Evolutionary conservation across 2,797 vertebrate genomes (phyloP).

Genomic region (Atherinosoma microstoma): DNA sequence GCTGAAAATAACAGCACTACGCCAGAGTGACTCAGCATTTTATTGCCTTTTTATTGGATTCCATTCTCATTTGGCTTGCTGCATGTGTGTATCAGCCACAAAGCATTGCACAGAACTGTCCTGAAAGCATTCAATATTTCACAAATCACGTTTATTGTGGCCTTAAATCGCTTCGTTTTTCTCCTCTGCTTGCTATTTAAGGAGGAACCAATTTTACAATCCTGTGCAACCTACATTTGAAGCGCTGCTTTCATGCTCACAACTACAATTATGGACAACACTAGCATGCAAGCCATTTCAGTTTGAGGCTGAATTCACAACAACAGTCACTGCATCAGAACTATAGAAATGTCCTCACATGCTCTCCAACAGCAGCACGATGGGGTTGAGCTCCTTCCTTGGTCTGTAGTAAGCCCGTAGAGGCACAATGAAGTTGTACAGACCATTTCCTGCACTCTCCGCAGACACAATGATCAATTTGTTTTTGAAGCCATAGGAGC

Average conservation of each 20-base stretch:
- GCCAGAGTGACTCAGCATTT: slow-evolving; percentile 77
- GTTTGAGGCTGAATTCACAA: slow-evolving; percentile 16
- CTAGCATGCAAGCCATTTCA: slow-evolving; percentile 1
- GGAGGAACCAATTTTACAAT: slow-evolving; percentile 32
- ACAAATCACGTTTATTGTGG: slow-evolving; percentile 62
- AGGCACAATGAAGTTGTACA: slow-evolving; percentile 90
- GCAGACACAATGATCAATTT: slow-evolving; percentile 89
- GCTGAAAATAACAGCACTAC: slow-evolving; percentile 66
- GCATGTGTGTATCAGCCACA: slow-evolving; percentile 56
- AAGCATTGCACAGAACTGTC: slow-evolving; percentile 45
- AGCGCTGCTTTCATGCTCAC: not conserved
- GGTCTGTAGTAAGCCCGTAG: slow-evolving; percentile 88
- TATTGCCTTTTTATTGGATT: slow-evolving; percentile 80
- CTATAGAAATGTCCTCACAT: slow-evolving; percentile 74
- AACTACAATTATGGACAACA: slow-evolving; percentile 7
- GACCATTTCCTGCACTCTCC: slow-evolving; percentile 87
- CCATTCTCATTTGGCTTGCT: slow-evolving; percentile 62
- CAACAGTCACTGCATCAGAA: not conserved
- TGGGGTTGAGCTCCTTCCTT: slow-evolving; percentile 88
- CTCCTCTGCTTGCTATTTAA: slow-evolving; percentile 33
- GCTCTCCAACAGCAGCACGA: slow-evolving; percentile 87
- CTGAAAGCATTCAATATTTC: slow-evolving; percentile 59
- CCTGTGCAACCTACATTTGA: slow-evolving; percentile 37
- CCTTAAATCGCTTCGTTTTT: slow-evolving; percentile 41
- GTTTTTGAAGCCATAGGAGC: slow-evolving; percentile 88